Conservation (phyloP, 2,113 vertebrate species). For the Phodopus roborovskii region DNA sequence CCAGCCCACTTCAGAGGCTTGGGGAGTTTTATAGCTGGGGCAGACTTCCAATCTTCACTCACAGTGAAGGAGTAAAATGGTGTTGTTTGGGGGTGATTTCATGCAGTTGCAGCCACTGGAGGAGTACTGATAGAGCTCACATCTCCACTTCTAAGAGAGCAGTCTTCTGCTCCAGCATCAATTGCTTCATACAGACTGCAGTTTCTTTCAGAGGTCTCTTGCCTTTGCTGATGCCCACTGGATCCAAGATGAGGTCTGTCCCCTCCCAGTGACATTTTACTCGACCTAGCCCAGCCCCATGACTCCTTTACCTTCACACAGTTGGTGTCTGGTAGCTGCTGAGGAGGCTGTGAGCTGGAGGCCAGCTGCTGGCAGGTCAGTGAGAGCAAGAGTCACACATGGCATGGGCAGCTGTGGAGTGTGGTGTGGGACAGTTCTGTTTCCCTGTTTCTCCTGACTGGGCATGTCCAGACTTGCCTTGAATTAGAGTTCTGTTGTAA, state of each 20-base stretch:
- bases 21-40: not conserved
- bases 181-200: not conserved
- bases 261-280: not conserved
- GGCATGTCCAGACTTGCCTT: not conserved
- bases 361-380: not conserved
- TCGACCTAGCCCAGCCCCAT: not conserved
- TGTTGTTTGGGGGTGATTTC: not conserved
- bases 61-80: not conserved
- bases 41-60: not conserved
- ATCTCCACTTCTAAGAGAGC: not conserved
- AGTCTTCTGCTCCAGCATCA: not conserved
- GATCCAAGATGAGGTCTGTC: not conserved
- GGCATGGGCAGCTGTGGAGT: not conserved
- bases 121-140: not conserved
- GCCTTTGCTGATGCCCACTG: not conserved
- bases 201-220: not conserved
- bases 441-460: not conserved
- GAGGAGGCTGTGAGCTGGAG: not conserved
- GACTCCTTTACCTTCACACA: not conserved
- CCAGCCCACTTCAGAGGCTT: not conserved
- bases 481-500: not conserved
- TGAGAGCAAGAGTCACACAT: not conserved
- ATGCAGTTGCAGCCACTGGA: not conserved
- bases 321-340: not conserved
- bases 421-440: not conserved